phyloP scores from a whole-genome alignment of 37 sponge, comb jelly and placozoan genomes.

The Dysidea cf. avara region DNA sequence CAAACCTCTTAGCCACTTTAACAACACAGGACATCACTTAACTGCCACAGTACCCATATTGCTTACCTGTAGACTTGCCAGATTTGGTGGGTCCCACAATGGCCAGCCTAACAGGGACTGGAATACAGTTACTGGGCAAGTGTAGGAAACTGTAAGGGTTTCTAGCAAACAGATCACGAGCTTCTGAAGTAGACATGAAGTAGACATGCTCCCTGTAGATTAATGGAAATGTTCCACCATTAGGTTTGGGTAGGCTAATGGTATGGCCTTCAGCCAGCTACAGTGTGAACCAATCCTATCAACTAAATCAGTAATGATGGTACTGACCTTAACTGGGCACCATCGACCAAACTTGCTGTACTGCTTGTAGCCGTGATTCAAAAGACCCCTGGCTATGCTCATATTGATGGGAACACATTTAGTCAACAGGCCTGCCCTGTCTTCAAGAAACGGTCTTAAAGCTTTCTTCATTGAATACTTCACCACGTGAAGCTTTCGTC shows the following conservation, averaged over 20 bases:
- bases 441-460: constrained; percentile 42
- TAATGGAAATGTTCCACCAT: constrained; percentile 55
- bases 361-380: constrained; percentile 84
- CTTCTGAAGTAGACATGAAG: constrained; percentile 56
- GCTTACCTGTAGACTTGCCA: constrained; percentile 87
- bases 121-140: constrained; percentile 56
- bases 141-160: constrained; percentile 73
- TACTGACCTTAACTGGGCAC: constrained; percentile 89
- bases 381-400: constrained; percentile 61
- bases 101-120: constrained; percentile 74
- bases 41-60: background rate
- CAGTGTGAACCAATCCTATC: background rate
- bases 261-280: background rate
- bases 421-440: constrained; percentile 70
- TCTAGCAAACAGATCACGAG: constrained; percentile 61
- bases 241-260: too few species aligned
- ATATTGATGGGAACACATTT: constrained; percentile 64
- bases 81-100: constrained; percentile 93
- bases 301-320: background rate
- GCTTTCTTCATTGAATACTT: constrained; percentile 52
- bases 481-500: constrained; percentile 65
- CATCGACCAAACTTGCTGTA: constrained; percentile 76
- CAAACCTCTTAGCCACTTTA: constrained; percentile 78
- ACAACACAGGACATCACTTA: background rate
- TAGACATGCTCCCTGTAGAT: constrained; percentile 68